Evolutionary conservation across 1,140 invertebrate genomes (phyloP), one percentile per base, ranked within the genome.

Genomic region (Aricia agestis): DNA sequence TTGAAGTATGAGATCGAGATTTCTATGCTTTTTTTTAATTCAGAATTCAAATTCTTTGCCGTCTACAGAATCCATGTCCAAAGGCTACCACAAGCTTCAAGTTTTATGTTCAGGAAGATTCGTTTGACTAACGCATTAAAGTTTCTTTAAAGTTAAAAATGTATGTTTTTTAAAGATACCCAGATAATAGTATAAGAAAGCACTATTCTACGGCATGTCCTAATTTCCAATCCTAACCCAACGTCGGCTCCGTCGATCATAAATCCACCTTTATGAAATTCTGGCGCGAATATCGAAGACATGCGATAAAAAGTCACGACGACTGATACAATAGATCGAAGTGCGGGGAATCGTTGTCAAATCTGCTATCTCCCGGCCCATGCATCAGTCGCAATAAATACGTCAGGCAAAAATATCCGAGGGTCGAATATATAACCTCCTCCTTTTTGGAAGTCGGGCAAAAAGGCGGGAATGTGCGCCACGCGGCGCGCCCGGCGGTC

Each of bases 331-430:
- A 86, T 84, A 82, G 81, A 84, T 84, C 80, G 72, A 77, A 80
- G 77, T 77, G 75, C 76, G 79, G 78, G 78, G 82, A 74, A 86
- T 85, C 81, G 78, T 86, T 82, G 84, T 83, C 82, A 78, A 81
- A 86, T 84, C 82, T 84, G 81, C 79, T 82, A 85, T 84, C 83
- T 79, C 68, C 69, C 79, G 74, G 74, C 78, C 74, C 71, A 74
- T 77, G 76, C 79, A 85, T 83, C 83, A 81, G 79, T 80, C 80
- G 79, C 83, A 83, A 87, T 89, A 89, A 89, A 89, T 86, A 87
- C 82, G 79, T 86, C 78, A 73, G 71, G 70, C 11, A 52, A 52
- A 52, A 52, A 52, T 52, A 52, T 52, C 45, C 45, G 13, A 52
- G 45, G 45, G 45, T 52, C 45, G 45, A 52, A 52, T 52, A 52